phyloP scores from a whole-genome alignment of 2,888 invertebrate genomes.

The Hemicrepidius hirtus region DNA sequence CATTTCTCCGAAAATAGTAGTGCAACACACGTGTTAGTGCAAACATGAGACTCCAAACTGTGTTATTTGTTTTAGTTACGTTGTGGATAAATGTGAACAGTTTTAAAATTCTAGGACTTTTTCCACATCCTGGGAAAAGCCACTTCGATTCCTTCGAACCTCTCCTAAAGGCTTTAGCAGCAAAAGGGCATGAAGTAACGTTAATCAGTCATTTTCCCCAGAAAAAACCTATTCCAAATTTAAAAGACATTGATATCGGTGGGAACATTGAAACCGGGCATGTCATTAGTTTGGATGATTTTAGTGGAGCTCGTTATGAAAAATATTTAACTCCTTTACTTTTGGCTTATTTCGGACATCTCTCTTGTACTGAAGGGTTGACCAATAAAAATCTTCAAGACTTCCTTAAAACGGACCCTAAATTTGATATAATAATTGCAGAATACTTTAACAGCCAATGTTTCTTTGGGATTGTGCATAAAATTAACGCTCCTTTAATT shows the following conservation, averaged over 20 bases:
- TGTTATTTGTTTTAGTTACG: too few species aligned
- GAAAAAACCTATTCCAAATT: constrained; percentile 72
- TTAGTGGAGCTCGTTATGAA: constrained; percentile 15
- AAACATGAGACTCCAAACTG: too few species aligned
- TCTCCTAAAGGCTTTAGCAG: constrained; percentile 74
- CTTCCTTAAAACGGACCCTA: constrained; percentile 70
- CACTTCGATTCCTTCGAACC: constrained; percentile 80
- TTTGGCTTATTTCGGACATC: constrained; percentile 23
- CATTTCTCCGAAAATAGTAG: too few species aligned
- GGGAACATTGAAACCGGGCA: neutral
- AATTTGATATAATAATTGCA: constrained; percentile 79
- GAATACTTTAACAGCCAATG: constrained; percentile 84
- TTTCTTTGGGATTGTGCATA: constrained; percentile 77
- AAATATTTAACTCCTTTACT: constrained; percentile 16
- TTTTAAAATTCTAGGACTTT: constrained; percentile 77
- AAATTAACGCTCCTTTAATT: constrained; percentile 77
- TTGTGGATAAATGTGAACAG: neutral
- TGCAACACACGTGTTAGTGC: too few species aligned
- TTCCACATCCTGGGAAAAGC: constrained; percentile 80
- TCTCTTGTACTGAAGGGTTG: constrained; percentile 50
- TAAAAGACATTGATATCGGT: constrained; percentile 76
- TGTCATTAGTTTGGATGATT: constrained; percentile 9
- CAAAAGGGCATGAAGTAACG: constrained; percentile 79
- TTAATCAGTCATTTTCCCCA: constrained; percentile 80
- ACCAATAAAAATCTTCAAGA: constrained; percentile 67